Evolutionary conservation across 2,888 invertebrate genomes (phyloP).

Genomic region (Troides oblongomaculatus): DNA sequence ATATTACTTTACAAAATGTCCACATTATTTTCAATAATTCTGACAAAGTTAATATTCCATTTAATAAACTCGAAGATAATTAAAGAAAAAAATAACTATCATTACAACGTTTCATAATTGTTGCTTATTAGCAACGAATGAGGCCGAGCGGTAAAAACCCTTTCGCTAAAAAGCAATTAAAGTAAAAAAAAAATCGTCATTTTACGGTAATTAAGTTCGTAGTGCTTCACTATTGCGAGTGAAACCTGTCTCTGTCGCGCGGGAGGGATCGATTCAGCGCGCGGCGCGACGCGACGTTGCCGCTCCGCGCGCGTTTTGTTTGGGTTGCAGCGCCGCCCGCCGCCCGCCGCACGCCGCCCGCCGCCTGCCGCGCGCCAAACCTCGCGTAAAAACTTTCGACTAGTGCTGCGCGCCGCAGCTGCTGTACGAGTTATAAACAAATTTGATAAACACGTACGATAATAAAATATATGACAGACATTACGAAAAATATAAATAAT

Average conservation of each 20-base stretch:
- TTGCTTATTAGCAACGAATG: background rate
- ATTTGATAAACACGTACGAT: background rate
- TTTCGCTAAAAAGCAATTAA: slow-evolving; percentile 29
- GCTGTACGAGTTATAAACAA: background rate
- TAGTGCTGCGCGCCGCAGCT: slow-evolving; percentile 19
- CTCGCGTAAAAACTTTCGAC: slow-evolving; percentile 38
- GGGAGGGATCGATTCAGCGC: slow-evolving; percentile 59
- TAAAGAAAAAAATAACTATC: too few species aligned
- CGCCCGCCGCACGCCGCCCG: slow-evolving; percentile 30
- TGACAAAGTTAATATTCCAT: too few species aligned
- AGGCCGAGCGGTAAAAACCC: background rate
- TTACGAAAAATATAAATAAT: too few species aligned
- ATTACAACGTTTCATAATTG: too few species aligned
- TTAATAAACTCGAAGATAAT: too few species aligned
- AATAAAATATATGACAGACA: too few species aligned
- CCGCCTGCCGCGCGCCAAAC: slow-evolving; percentile 35
- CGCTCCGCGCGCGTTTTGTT: slow-evolving; percentile 70
- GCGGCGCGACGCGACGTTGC: slow-evolving; percentile 60
- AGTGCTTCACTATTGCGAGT: slow-evolving; percentile 63
- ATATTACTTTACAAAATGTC: too few species aligned
- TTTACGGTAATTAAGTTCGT: slow-evolving; percentile 66
- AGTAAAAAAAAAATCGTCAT: slow-evolving; percentile 48
- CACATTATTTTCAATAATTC: too few species aligned
- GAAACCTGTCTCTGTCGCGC: slow-evolving; percentile 37
- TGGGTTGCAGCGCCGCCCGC: slow-evolving; percentile 59